These are phyloP conservation scores for Pampusana beccarii DNA, from an alignment of 2,113 vertebrate species.

Conservation along the genomic window DNA sequence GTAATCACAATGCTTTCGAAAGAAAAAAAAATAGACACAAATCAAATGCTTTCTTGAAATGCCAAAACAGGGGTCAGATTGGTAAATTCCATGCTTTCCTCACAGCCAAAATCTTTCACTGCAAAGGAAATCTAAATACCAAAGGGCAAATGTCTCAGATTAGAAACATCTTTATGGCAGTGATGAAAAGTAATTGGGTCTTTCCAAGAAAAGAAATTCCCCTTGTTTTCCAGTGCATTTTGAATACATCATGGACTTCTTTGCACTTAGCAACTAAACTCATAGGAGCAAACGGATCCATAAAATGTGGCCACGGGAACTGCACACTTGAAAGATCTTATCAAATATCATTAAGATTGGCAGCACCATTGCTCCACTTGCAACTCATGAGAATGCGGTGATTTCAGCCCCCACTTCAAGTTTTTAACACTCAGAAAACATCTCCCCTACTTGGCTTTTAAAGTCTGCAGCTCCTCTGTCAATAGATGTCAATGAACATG, in stretches of 20 bases:
- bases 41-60: background rate
- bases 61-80: background rate
- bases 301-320: background rate
- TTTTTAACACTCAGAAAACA: background rate
- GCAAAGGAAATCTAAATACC: background rate
- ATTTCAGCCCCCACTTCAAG: background rate
- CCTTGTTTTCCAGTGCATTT: background rate
- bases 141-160: background rate
- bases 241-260: background rate
- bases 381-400: background rate
- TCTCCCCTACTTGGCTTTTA: background rate
- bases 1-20: background rate
- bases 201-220: background rate
- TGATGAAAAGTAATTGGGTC: background rate
- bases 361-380: background rate
- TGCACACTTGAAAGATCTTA: background rate
- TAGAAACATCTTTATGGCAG: background rate
- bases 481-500: background rate
- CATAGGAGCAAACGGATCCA: background rate
- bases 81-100: slow-evolving; percentile 5
- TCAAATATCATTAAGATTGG: background rate
- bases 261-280: background rate
- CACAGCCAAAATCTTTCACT: background rate
- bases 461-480: background rate
- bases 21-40: background rate